A percentile compares a stretch with the other conserved stretches of the same genome.
Evolutionary conservation across 2,888 invertebrate species (phyloP).

Genomic region (Pammene fasciana): DNA sequence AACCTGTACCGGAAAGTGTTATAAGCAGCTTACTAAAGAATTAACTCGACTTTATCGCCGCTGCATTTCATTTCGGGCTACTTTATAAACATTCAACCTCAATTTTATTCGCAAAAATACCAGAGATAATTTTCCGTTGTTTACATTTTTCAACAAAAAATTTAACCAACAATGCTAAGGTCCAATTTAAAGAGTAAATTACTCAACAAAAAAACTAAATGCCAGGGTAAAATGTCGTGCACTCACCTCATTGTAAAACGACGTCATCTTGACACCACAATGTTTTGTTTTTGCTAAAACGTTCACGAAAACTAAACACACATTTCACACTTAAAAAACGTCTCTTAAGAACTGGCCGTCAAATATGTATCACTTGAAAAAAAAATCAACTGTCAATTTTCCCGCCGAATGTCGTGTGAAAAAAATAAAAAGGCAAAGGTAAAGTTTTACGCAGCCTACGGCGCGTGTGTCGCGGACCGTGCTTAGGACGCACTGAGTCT

Average conservation of each 20-base stretch:
- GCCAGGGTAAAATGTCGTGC: constrained; percentile 74
- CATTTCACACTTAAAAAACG: constrained; percentile 62
- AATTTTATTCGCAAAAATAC: constrained; percentile 37
- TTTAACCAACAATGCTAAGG: constrained; percentile 47
- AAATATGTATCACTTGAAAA: constrained; percentile 40
- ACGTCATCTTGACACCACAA: constrained; percentile 69
- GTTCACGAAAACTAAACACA: constrained; percentile 67
- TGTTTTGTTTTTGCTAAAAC: constrained; percentile 57
- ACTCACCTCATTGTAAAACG: constrained; percentile 79
- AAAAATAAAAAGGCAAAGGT: constrained; percentile 61
- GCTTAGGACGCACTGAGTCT: constrained; percentile 77
- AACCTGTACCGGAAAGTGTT: constrained; percentile 43
- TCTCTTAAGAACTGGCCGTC: constrained; percentile 25
- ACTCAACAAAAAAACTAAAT: constrained; percentile 74
- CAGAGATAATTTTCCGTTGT: constrained; percentile 39
- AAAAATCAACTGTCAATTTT: constrained; percentile 64
- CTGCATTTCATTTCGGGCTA: constrained; percentile 36
- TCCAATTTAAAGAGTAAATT: constrained; percentile 61
- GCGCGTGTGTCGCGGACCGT: constrained; percentile 79
- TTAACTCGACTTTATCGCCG: constrained; percentile 35
- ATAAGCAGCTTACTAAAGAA: constrained; percentile 40
- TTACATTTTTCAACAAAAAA: constrained; percentile 40
- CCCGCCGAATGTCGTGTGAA: constrained; percentile 62
- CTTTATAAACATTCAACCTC: constrained; percentile 41
- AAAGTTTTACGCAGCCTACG: constrained; percentile 63